Conservation (phyloP, 2,888 invertebrate species). For the Dendrolimus houi region DNA sequence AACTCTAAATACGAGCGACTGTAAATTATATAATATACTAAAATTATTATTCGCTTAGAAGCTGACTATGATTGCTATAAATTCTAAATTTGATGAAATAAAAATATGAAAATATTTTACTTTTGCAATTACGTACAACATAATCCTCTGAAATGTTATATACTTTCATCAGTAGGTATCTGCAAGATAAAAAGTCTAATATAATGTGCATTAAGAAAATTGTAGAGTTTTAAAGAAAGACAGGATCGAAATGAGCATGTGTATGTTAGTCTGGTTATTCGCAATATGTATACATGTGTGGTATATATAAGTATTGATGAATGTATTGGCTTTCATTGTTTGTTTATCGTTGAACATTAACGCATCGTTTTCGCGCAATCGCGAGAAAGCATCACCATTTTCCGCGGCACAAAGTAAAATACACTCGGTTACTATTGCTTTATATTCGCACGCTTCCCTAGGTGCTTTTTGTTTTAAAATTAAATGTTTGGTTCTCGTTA, state of each 20-base stretch:
- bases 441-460: constrained; percentile 38
- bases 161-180: too few species aligned
- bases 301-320: constrained; percentile 64
- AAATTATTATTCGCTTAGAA: too few species aligned
- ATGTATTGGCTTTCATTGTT: constrained; percentile 54
- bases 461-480: constrained; percentile 31
- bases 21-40: too few species aligned
- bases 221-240: not conserved
- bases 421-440: constrained; percentile 6
- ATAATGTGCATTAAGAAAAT: not conserved
- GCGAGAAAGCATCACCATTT: constrained; percentile 41
- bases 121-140: too few species aligned
- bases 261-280: constrained; percentile 22
- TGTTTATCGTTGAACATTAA: constrained; percentile 33
- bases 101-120: too few species aligned
- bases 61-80: too few species aligned
- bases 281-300: constrained; percentile 30
- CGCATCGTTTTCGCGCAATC: constrained; percentile 34
- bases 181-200: too few species aligned
- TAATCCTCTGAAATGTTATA: too few species aligned
- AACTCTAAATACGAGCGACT: too few species aligned
- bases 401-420: constrained; percentile 20
- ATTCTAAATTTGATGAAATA: too few species aligned
- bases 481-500: constrained; percentile 26
- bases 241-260: not conserved